A percentile compares a stretch with the other conserved stretches of the same genome.
These are phyloP conservation scores for Lamproptera curius DNA, from an alignment of 2,888 invertebrate species.

Conservation along the genomic window DNA sequence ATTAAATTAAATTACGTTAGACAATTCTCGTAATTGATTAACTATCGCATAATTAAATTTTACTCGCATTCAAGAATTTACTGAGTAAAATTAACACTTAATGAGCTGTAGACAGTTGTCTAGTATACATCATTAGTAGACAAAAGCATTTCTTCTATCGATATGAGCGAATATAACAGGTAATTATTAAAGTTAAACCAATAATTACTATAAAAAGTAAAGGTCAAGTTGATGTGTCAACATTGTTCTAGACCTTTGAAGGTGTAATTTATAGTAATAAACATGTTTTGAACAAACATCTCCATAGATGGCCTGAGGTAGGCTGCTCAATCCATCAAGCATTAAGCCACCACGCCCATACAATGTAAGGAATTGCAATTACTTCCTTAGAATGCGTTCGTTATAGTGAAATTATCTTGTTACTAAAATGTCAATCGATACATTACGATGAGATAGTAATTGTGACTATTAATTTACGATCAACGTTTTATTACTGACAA, in stretches of 20 bases:
- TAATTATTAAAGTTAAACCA: conserved; percentile 1
- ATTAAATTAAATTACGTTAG: too few relatives aligned
- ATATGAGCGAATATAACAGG: too few relatives aligned
- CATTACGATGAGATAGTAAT: not conserved
- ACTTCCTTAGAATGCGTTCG: not conserved
- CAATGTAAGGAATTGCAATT: conserved; percentile 34
- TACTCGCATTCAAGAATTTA: too few relatives aligned
- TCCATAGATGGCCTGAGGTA: not conserved
- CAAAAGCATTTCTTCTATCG: too few relatives aligned
- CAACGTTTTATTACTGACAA: not conserved
- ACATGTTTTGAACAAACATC: conserved; percentile 15
- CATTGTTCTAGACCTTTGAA: conserved; percentile 8
- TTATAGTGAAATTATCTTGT: not conserved
- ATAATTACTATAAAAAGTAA: conserved; percentile 3
- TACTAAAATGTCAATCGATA: conserved; percentile 1
- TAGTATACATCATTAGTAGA: too few relatives aligned
- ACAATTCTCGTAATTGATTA: too few relatives aligned
- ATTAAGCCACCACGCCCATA: conserved; percentile 58
- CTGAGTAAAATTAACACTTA: too few relatives aligned
- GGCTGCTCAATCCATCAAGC: conserved; percentile 36
- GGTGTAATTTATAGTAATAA: conserved; percentile 12
- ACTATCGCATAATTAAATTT: too few relatives aligned
- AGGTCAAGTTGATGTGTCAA: not conserved
- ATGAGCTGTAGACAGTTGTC: too few relatives aligned
- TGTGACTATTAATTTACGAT: not conserved